Conservation (phyloP, 2,797 vertebrate species). For the Paguma larvata region DNA sequence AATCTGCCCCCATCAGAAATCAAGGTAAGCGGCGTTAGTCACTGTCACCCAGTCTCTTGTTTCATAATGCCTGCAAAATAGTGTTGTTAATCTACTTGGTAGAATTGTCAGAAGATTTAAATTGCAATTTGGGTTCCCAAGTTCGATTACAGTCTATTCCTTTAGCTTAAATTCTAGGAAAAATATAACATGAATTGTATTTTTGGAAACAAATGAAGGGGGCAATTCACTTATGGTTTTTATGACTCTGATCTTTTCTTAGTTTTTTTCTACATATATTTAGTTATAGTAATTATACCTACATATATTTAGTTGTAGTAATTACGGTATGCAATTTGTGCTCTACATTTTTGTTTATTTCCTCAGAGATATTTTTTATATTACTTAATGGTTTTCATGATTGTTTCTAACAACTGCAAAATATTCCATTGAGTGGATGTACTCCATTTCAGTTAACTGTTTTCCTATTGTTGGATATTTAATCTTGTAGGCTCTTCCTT, state of each 20-base stretch:
- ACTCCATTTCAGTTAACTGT: not conserved
- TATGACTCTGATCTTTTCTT: not conserved
- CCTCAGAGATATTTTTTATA: slow-evolving; percentile 27
- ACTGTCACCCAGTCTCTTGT: not conserved
- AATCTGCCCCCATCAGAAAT: not conserved
- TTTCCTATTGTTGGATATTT: slow-evolving; percentile 38
- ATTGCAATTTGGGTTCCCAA: not conserved
- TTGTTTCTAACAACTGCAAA: slow-evolving; percentile 60
- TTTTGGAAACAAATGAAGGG: not conserved
- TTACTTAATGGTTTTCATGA: slow-evolving; percentile 44
- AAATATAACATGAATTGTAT: not conserved
- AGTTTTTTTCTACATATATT: not conserved
- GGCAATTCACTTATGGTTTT: not conserved
- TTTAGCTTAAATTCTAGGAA: slow-evolving; percentile 31
- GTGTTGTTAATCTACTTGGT: not conserved
- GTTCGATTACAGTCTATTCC: not conserved
- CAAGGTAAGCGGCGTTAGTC: not conserved
- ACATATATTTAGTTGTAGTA: not conserved
- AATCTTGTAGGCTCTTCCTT: slow-evolving; percentile 27
- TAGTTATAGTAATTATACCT: not conserved
- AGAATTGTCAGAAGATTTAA: not conserved
- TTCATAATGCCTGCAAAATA: slow-evolving; percentile 14
- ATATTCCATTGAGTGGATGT: not conserved
- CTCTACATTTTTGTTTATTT: slow-evolving; percentile 23
- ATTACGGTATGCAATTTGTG: not conserved